Percentiles rank a stretch among this genome's conserved stretches.
Evolutionary conservation across 2,113 vertebrate species (phyloP).

Genomic region (Vimba vimba): DNA sequence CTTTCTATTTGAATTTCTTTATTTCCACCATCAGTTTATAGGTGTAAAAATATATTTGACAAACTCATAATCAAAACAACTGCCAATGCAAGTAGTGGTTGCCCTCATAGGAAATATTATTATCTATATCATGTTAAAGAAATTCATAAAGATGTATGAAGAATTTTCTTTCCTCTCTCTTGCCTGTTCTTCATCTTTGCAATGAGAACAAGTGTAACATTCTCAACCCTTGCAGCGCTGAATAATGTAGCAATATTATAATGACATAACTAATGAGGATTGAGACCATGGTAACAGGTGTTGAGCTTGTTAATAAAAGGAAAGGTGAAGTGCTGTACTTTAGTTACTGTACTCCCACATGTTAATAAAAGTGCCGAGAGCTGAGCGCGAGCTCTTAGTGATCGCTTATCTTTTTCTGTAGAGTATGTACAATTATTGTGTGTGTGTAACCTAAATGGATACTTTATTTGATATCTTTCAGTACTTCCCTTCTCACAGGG

Average conservation of each 20-base stretch:
- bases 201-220: neutral
- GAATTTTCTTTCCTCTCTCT: neutral
- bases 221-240: neutral
- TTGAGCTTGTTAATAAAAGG: neutral
- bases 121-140: neutral
- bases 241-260: neutral
- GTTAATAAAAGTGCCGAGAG: neutral
- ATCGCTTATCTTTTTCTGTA: neutral
- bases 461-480: neutral
- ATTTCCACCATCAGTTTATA: neutral
- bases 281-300: neutral
- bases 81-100: neutral
- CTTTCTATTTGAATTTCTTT: neutral
- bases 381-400: neutral
- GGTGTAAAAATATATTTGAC: neutral
- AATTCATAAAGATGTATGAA: neutral
- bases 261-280: slow-evolving; percentile 10
- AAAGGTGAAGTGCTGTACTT: neutral
- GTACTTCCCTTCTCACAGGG: neutral
- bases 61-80: neutral
- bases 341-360: neutral
- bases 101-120: neutral
- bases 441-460: neutral
- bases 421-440: neutral
- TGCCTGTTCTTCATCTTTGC: neutral